Conservation (phyloP, 2,888 invertebrate genomes). For the Nomada flava region DNA sequence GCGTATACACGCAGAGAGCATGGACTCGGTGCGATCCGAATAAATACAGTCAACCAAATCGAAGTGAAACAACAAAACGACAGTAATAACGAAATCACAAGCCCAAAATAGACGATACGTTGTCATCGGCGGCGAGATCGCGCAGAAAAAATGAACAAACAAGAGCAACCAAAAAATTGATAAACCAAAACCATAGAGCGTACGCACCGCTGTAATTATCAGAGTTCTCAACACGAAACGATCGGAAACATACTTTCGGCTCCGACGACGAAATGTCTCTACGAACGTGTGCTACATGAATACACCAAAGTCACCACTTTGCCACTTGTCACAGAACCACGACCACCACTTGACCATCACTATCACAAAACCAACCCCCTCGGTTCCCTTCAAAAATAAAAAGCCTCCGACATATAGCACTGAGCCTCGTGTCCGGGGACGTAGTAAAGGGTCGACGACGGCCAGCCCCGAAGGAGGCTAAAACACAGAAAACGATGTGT, state of each 20-base stretch:
- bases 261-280: constrained; percentile 39
- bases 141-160: constrained; percentile 10
- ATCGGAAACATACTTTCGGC: constrained; percentile 1
- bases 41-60: background rate
- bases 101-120: background rate
- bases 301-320: constrained; percentile 63
- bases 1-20: background rate
- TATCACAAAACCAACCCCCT: constrained; percentile 67
- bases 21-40: background rate
- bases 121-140: constrained; percentile 54
- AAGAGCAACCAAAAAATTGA: constrained; percentile 15
- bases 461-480: constrained; percentile 83
- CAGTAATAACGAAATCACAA: background rate
- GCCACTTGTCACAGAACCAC: constrained; percentile 56
- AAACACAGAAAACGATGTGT: constrained; percentile 73
- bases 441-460: constrained; percentile 81
- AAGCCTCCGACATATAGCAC: constrained; percentile 84
- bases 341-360: constrained; percentile 69
- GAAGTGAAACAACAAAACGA: background rate
- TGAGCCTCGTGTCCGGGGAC: constrained; percentile 85
- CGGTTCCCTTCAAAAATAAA: constrained; percentile 50
- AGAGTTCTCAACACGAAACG: constrained; percentile 27
- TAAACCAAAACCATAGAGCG: constrained; percentile 50
- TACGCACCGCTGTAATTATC: constrained; percentile 67
- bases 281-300: constrained; percentile 65